Conservation (phyloP, 1,140 invertebrate species). For the Periplaneta americana region DNA sequence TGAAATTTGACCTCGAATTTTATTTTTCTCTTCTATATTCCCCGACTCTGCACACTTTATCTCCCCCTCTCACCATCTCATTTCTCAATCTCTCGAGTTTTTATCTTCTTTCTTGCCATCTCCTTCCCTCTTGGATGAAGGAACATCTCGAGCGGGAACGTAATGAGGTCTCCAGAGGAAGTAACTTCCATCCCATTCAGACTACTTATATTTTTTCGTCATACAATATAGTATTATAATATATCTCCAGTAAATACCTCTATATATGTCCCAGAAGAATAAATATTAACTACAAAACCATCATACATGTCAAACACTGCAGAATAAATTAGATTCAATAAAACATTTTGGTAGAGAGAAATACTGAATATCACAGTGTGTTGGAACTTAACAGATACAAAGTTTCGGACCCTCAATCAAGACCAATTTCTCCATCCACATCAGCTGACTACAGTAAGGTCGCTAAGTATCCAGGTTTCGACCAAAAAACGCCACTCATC, state of each 20-base stretch:
- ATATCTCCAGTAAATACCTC: not conserved
- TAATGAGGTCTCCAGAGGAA: not conserved
- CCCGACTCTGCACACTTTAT: constrained; percentile 21
- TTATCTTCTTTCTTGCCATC: not conserved
- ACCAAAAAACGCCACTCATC: no score
- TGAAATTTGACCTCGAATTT: not conserved
- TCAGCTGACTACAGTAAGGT: no score
- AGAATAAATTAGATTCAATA: no score
- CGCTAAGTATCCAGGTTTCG: no score
- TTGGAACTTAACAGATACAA: no score
- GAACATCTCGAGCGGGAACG: not conserved
- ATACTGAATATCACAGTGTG: no score
- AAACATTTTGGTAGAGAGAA: no score
- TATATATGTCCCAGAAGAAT: not conserved
- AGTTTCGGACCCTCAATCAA: no score
- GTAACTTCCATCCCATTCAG: not conserved
- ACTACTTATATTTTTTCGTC: not conserved
- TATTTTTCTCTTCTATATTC: not conserved
- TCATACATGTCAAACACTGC: not conserved
- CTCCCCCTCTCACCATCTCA: constrained; percentile 22
- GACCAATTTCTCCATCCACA: no score
- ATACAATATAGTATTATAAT: not conserved
- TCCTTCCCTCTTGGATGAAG: not conserved
- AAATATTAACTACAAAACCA: not conserved
- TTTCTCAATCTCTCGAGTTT: not conserved